These are phyloP conservation scores for Eueides isabella DNA, from an alignment of 1,140 invertebrate species.

Conservation along the genomic window DNA sequence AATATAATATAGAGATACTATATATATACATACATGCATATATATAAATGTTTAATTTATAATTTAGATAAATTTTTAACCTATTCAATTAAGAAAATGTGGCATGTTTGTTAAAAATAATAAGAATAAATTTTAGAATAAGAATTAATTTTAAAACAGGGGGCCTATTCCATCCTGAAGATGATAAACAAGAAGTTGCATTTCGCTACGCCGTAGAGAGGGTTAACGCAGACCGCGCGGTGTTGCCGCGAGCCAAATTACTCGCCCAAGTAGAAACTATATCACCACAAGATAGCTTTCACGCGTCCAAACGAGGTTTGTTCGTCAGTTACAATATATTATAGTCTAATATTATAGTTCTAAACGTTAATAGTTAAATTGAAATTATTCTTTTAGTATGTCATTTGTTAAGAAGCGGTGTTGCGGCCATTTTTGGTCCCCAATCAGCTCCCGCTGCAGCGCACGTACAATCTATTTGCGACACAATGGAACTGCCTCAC, in stretches of 20 bases:
- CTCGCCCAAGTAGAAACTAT: conserved; percentile 93
- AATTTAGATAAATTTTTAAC: no score
- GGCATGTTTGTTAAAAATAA: no score
- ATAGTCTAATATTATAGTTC: not conserved
- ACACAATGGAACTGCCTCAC: conserved; percentile 97
- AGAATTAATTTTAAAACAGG: conserved; percentile 82
- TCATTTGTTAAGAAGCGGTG: conserved; percentile 91
- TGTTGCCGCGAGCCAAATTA: conserved; percentile 91
- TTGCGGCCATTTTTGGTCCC: conserved; percentile 97
- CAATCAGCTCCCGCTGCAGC: conserved; percentile 94
- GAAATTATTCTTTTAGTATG: conserved; percentile 86
- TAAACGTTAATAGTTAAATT: not conserved
- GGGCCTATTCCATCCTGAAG: conserved; percentile 93
- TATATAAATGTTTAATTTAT: no score
- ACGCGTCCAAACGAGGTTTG: conserved; percentile 94
- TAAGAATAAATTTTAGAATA: not conserved
- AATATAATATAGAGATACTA: no score
- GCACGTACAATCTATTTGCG: conserved; percentile 97
- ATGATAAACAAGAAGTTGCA: conserved; percentile 93
- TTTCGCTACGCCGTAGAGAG: conserved; percentile 95
- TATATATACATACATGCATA: no score
- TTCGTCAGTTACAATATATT: conserved; percentile 30
- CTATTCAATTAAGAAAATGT: no score
- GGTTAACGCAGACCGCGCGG: conserved; percentile 91
- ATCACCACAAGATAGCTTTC: conserved; percentile 94